Base-by-base conservation (phyloP, 2,888 invertebrate species). In the Crematogaster levior region DNA sequence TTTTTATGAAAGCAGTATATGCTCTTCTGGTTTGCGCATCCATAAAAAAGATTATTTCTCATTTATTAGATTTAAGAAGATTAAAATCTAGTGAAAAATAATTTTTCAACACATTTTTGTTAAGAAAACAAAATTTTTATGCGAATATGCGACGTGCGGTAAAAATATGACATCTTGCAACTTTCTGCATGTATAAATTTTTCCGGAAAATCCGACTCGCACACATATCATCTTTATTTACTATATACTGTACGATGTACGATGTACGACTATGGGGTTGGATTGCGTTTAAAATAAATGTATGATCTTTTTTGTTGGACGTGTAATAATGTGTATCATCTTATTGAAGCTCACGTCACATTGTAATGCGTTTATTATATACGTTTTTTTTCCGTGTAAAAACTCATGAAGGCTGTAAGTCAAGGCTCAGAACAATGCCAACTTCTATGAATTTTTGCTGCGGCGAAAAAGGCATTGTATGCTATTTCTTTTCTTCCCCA, bases 311-410 rank as follows among this genome's bases (percentile, higher is more conserved):
- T 30, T 56, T 7, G 56, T n/a, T n/a, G 37, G 27, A n/a, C 68
- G 30, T 18, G 30, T 21, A 68, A 40, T 18, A 74, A 37, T 61
- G 10, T 58, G 34, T 68, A 56, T 58, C 68, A 58, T 79, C 34
- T 70, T 70, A 70, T 79, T 70, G 43, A 34, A 15, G 68, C 27
- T 79, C 43, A 24, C 70, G n/a, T 79, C 18, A 24, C 30, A 37
- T 37, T 21, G 21, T 43, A 40, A 73, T 53, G n/a, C n/a, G 21
- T 34, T n/a, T 7, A 15, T 24, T 46, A 40, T 2, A 21, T 56
- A 34, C 7, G 1, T 5, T 1, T 60, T 43, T 30, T 56, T 68
- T 12, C 34, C 24, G 0, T 4, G 12, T 46, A 56, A 56, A 77
- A 77, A 58, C 43, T 43, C 34, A 12, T 34, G 3, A 68, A 56